phyloP scores from a whole-genome alignment of 2,888 invertebrate species.

The Corythucha ciliata region DNA sequence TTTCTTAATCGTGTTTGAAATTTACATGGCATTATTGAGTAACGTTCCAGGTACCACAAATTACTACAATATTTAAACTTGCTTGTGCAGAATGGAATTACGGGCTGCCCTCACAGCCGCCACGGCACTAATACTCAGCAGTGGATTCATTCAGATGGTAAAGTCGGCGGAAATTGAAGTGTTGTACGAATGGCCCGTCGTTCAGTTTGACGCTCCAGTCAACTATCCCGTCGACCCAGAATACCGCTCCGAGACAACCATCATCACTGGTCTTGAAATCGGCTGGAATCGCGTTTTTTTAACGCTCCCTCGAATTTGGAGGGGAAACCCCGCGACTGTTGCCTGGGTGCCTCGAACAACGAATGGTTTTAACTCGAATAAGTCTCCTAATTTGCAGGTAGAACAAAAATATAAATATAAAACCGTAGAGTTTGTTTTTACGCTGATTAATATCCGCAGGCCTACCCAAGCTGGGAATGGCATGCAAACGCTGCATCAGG shows the following conservation, averaged over 20 bases:
- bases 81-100: too few species aligned
- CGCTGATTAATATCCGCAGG: slow-evolving; percentile 41
- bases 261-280: slow-evolving; percentile 67
- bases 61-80: too few species aligned
- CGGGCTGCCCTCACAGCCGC: too few species aligned
- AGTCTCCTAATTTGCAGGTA: slow-evolving; percentile 58
- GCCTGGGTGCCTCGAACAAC: slow-evolving; percentile 56
- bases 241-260: slow-evolving; percentile 62
- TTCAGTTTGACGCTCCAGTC: slow-evolving; percentile 57
- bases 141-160: too few species aligned
- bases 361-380: slow-evolving; percentile 39
- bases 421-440: slow-evolving; percentile 2
- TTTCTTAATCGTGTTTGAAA: too few species aligned
- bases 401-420: slow-evolving; percentile 15
- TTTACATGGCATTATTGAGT: too few species aligned
- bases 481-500: slow-evolving; percentile 51
- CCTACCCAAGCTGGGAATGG: slow-evolving; percentile 69
- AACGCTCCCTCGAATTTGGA: slow-evolving; percentile 62
- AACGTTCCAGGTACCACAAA: too few species aligned
- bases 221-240: slow-evolving; percentile 46
- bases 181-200: slow-evolving; percentile 58
- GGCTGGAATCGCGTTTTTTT: slow-evolving; percentile 62
- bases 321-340: slow-evolving; percentile 67
- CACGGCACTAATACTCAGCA: too few species aligned
- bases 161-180: slow-evolving; percentile 50